phyloP scores from a whole-genome alignment of 1,140 invertebrate genomes.

The roundworm (Caenorhabditis elegans) region WBcel235 BX284606.5:10775001-10775500 shows the following conservation, averaged over 20 bases:
- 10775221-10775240: neutral
- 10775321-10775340: constrained; percentile 21
- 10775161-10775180: neutral
- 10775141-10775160: constrained; percentile 23
- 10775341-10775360: constrained; percentile 3
- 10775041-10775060: neutral
- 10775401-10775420: neutral
- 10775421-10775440: neutral
- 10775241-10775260: constrained; percentile 17
- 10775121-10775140: constrained; percentile 10
- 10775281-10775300: constrained; percentile 27
- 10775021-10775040: neutral
- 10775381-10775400: neutral
- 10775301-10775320: constrained; percentile 6
- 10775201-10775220: constrained; percentile 22
- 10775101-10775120: neutral
- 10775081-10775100: neutral
- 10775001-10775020: neutral
- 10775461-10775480: neutral
- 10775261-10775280: neutral
- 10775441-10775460: constrained; percentile 3
- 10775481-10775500: neutral
- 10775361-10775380: neutral
- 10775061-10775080: neutral
- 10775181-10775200: neutral